These are phyloP conservation scores for Anthophora plumipes DNA, from an alignment of 2,888 invertebrate genomes.

Conservation along the genomic window DNA sequence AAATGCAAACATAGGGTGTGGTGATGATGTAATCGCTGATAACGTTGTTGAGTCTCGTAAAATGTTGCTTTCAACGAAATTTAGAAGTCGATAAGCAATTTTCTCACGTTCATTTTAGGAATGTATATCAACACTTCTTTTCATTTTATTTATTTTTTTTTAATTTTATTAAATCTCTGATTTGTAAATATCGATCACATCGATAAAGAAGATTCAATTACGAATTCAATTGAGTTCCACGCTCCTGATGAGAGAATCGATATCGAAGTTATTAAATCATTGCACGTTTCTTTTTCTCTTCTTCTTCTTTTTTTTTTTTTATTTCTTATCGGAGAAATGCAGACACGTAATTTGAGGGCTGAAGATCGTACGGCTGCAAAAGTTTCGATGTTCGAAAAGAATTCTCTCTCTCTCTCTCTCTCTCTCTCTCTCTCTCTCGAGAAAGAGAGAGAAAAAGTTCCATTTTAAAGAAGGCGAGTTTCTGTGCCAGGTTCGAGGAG, in stretches of 20 bases:
- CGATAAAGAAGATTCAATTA: background rate
- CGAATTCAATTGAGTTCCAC: background rate
- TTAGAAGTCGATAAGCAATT: no score
- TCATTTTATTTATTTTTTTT: no score
- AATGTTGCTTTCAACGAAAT: background rate
- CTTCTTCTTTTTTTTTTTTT: no score
- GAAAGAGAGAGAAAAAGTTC: slow-evolving; percentile 6
- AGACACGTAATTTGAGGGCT: slow-evolving; percentile 1
- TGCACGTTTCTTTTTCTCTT: no score
- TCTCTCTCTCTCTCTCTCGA: no score
- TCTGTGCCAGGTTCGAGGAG: background rate
- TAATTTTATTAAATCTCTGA: background rate
- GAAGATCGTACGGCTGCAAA: background rate
- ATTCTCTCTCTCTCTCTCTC: no score
- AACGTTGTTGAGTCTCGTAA: background rate
- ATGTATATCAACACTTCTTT: background rate
- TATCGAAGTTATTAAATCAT: background rate
- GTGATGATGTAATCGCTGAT: background rate
- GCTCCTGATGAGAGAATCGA: background rate
- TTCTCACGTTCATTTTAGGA: no score
- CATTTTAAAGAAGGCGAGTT: slow-evolving; percentile 7
- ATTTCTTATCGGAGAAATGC: background rate
- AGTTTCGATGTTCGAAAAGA: slow-evolving; percentile 5
- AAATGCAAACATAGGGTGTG: background rate
- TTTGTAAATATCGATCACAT: background rate